Percentiles rank a stretch among this genome's conserved stretches.
Evolutionary conservation across 2,113 vertebrate species (phyloP).

Genomic region (Laterallus jamaicensis): DNA sequence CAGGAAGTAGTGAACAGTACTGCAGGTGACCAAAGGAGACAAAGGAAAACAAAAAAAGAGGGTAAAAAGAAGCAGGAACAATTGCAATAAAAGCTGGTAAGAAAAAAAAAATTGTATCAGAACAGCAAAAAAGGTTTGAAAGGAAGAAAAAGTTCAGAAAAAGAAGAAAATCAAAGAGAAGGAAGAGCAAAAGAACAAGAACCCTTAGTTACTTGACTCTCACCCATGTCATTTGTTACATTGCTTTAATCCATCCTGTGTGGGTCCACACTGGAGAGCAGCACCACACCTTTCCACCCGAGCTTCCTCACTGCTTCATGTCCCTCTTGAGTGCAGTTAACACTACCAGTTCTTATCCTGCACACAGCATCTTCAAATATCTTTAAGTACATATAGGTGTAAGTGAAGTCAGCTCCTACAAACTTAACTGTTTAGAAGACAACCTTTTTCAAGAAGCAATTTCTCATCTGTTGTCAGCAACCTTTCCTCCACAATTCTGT

Average conservation of each 20-base stretch:
- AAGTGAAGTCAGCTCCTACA: background rate
- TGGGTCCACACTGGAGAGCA: background rate
- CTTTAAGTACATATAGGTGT: rapidly evolving
- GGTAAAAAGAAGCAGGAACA: background rate
- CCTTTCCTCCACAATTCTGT: background rate
- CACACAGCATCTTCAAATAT: background rate
- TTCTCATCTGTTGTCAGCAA: background rate
- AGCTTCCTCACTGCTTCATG: background rate
- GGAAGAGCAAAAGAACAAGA: background rate
- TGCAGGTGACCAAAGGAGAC: background rate
- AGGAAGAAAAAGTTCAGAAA: background rate
- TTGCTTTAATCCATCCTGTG: background rate
- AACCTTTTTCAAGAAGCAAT: background rate
- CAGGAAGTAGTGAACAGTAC: background rate
- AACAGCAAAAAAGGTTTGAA: background rate
- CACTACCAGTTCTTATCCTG: background rate
- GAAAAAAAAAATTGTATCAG: background rate
- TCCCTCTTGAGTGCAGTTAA: background rate
- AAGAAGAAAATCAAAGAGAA: background rate
- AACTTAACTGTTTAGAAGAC: background rate
- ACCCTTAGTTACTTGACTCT: background rate
- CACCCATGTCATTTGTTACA: background rate
- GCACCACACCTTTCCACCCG: background rate
- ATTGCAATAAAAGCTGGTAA: background rate
- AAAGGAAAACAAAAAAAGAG: background rate